phyloP scores from a whole-genome alignment of 2,888 invertebrate genomes.

The Bellardia bayeri region DNA sequence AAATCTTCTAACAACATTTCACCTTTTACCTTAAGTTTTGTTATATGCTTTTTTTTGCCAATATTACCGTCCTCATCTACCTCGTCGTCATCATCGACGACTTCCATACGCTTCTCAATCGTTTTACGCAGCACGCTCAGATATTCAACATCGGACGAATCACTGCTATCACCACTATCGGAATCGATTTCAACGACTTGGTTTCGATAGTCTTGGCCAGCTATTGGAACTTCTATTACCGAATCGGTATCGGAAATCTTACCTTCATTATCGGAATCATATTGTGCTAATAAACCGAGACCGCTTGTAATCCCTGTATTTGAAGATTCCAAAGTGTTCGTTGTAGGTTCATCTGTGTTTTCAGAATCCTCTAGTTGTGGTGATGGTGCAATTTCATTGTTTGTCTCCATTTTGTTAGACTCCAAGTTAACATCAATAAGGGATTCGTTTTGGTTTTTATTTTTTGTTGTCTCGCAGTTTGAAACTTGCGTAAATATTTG shows the following conservation, averaged over 20 bases:
- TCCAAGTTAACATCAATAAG: background rate
- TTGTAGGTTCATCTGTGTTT: background rate
- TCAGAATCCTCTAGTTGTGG: background rate
- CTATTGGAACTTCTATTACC: constrained; percentile 78
- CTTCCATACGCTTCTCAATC: constrained; percentile 78
- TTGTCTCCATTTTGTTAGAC: background rate
- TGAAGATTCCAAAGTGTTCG: background rate
- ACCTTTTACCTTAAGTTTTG: constrained; percentile 81
- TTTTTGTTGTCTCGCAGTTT: background rate
- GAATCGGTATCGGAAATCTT: constrained; percentile 77
- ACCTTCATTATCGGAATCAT: constrained; percentile 78
- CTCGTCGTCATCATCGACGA: constrained; percentile 77
- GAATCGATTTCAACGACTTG: constrained; percentile 77
- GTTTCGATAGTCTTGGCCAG: constrained; percentile 75
- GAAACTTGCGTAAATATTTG: no score
- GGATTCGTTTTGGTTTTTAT: background rate
- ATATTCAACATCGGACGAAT: constrained; percentile 78
- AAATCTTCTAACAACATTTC: constrained; percentile 87
- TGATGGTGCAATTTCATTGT: background rate
- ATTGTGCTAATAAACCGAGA: constrained; percentile 79
- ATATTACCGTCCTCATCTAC: constrained; percentile 77
- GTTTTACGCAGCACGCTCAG: constrained; percentile 77
- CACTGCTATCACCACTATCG: constrained; percentile 74
- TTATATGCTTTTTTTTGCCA: constrained; percentile 75
- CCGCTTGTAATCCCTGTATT: constrained; percentile 68